phyloP scores from a whole-genome alignment of 2,113 vertebrate species.

The Meriones unguiculatus region DNA sequence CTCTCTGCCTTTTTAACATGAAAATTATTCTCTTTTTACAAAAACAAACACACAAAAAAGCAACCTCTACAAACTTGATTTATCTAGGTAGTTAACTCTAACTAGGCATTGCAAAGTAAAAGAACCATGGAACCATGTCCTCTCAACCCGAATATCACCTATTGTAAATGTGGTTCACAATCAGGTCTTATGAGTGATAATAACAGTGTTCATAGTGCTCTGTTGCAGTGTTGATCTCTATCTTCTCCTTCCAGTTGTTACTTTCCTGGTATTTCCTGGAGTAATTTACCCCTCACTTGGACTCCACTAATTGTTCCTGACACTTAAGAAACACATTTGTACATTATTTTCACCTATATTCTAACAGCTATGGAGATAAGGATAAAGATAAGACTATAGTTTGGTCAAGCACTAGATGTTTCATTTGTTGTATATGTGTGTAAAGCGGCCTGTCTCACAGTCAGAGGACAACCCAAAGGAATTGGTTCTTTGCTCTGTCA shows the following conservation, averaged over 20 bases:
- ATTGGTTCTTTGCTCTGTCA: not conserved
- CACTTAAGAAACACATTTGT: not conserved
- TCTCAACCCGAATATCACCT: not conserved
- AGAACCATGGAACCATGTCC: not conserved
- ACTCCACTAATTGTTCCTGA: not conserved
- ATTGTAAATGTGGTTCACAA: not conserved
- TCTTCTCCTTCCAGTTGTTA: not conserved
- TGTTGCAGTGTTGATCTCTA: not conserved
- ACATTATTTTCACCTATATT: not conserved
- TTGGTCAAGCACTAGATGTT: not conserved
- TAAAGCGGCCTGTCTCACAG: not conserved
- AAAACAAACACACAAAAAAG: not conserved
- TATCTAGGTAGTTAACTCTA: not conserved
- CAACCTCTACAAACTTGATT: not conserved
- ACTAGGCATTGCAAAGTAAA: not conserved
- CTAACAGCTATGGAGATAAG: not conserved
- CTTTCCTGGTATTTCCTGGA: not conserved
- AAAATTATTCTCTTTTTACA: not conserved
- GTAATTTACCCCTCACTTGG: not conserved
- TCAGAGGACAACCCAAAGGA: not conserved
- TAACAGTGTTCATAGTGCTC: not conserved
- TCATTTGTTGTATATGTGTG: not conserved
- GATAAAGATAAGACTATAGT: not conserved
- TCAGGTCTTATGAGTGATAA: not conserved
- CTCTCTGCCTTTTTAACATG: not conserved